Evolutionary conservation across 2,888 invertebrate species (phyloP), one percentile per base, ranked within the genome.

Genomic region (Salpingus planirostris): DNA sequence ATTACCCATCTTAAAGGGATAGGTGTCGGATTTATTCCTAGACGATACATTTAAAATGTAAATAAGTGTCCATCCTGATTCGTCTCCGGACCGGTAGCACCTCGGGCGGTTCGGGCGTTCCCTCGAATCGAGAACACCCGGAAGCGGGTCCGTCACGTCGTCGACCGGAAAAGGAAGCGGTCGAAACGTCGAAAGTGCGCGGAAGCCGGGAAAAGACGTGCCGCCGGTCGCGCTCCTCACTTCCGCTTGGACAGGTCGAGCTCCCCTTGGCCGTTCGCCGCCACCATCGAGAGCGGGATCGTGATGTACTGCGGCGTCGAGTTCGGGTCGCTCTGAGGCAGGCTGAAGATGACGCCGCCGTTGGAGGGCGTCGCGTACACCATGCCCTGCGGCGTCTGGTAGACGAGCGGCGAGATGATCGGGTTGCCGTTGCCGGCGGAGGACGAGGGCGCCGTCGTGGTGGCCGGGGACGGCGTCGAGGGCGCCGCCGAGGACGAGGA

Each of bases 221-320:
- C 31, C 28, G 33, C 30, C 32, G 25, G 30, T 29, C 34, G 31
- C 15, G 38, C 21, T 33, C 31, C 41, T 51, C 51, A 51, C 43
- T 57, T 58, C 49, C 57, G 47, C 36, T 57, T 58, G 10, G 54
- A 49, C 40, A 59, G 40, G 41, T 61, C 60, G 32, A 61, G 40
- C 41, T 61, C 71, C 2, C 62, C 56, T 35, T 62, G 57, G 21
- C 64, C 65, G 13, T 59, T 50, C 27, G 57, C 67, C 44, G 54
- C 68, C 10, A 76, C 73, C 68, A 80, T 76, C 15, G 78, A 78
- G 43, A 80, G 64, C 31, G 80, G 80, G 59, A 80, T 80, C 33
- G 79, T 79, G 56, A 80, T 78, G 64, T 77, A 80, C 60, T 80
- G 79, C 22, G 72, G 73, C 3, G 46, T 44, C 3, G 53, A 44